Conservation (phyloP, 2,888 invertebrate species). For the Euspilapteryx auroguttella region DNA sequence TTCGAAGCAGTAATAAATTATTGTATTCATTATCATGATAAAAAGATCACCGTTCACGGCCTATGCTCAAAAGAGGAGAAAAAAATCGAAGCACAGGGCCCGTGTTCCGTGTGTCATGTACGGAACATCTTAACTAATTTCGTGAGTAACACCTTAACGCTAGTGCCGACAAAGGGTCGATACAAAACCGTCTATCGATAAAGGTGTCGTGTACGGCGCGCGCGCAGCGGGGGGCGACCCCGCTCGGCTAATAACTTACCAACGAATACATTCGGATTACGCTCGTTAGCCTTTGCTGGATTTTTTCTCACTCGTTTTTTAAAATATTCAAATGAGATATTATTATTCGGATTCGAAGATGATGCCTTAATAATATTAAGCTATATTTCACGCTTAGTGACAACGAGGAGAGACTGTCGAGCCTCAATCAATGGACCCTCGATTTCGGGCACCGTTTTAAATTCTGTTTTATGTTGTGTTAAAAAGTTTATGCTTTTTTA, state of each 20-base stretch:
- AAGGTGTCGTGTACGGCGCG: slow-evolving; percentile 16
- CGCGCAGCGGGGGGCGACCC: slow-evolving; percentile 38
- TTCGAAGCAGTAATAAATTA: too few species aligned
- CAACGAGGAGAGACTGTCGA: not conserved
- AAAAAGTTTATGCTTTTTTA: too few species aligned
- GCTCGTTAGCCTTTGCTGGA: slow-evolving; percentile 59
- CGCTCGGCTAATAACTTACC: slow-evolving; percentile 47
- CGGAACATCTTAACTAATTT: slow-evolving; percentile 47
- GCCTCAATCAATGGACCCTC: too few species aligned
- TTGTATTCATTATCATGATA: too few species aligned
- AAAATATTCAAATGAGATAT: slow-evolving; percentile 47
- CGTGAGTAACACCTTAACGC: slow-evolving; percentile 51
- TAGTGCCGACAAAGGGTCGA: slow-evolving; percentile 53
- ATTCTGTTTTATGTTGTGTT: too few species aligned
- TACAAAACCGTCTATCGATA: slow-evolving; percentile 43
- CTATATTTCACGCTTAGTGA: slow-evolving; percentile 37
- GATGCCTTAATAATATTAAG: slow-evolving; percentile 43
- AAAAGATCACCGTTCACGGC: too few species aligned
- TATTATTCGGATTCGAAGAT: slow-evolving; percentile 34
- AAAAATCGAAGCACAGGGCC: slow-evolving; percentile 26
- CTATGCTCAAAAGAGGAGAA: too few species aligned
- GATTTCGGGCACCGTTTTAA: too few species aligned
- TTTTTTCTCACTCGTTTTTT: slow-evolving; percentile 50
- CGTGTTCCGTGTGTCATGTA: slow-evolving; percentile 54
- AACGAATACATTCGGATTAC: slow-evolving; percentile 37